Percentiles rank a stretch among this genome's conserved stretches.
phyloP scores from a whole-genome alignment of 2,888 invertebrate species.

The Chaitophorus viminalis region DNA sequence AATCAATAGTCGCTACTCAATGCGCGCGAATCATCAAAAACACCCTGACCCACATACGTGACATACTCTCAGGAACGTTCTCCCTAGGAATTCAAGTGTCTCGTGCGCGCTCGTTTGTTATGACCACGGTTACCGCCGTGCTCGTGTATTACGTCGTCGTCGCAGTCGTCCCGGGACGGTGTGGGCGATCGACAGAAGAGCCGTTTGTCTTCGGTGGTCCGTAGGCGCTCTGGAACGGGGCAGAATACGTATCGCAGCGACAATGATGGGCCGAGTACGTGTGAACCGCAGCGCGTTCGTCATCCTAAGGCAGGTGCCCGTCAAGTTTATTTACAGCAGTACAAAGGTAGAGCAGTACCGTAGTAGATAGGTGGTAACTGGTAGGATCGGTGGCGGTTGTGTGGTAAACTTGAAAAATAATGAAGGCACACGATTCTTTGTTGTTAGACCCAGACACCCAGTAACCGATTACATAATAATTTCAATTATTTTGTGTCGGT shows the following conservation, averaged over 20 bases:
- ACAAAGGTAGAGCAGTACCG: too few species aligned
- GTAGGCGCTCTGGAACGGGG: too few species aligned
- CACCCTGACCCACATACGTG: slow-evolving; percentile 58
- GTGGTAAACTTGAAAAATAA: too few species aligned
- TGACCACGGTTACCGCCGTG: background rate
- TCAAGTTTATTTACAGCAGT: background rate
- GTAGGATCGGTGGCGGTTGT: too few species aligned
- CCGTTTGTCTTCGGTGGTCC: background rate
- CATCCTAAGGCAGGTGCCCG: background rate
- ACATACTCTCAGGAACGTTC: slow-evolving; percentile 9
- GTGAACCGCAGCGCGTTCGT: background rate
- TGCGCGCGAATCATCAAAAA: slow-evolving; percentile 9
- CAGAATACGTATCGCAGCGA: background rate
- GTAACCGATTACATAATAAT: too few species aligned
- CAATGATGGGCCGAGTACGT: background rate
- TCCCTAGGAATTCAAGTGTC: background rate
- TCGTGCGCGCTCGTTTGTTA: background rate
- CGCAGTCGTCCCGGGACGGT: background rate
- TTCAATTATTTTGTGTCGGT: too few species aligned
- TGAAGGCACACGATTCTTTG: too few species aligned
- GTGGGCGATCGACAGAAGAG: background rate
- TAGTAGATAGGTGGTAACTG: too few species aligned
- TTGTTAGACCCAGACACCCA: too few species aligned
- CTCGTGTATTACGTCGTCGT: background rate
- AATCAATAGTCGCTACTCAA: slow-evolving; percentile 33